Evolutionary conservation across 2,888 invertebrate species (phyloP), one percentile per base, ranked within the genome.

Genomic region (Melieria omissa): DNA sequence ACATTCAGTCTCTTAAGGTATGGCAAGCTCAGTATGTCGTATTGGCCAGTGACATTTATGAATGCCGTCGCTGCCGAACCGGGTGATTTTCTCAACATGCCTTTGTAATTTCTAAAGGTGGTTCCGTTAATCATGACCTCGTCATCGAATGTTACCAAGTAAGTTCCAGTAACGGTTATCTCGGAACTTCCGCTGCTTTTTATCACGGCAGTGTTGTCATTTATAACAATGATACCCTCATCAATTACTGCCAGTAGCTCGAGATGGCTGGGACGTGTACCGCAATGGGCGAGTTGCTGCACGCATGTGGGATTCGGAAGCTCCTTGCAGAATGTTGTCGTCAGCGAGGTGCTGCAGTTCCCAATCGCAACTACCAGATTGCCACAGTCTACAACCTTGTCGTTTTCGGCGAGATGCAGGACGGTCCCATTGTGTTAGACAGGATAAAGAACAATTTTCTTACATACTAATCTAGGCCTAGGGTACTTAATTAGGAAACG

Each of bases 401-500:
- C 65, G 9, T 65, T 41, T 44, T 12, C 41, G 7, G 52, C 54
- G 10, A 70, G 42, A 16, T 71, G 57, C 29, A 73, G 29, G 42
- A 69, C 41, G 8, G 41, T 70, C 14, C 54, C 52, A 45, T 70
- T 67, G n/a, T 70, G 70, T 41, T 70, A 63, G 12, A 70, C 66
- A 5, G 67, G 66, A 29, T 54, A 66, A 16, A 73, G 16, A 4
- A 62, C 66, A 41, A 73, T 12, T 65, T 57, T 63, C 54, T 70
- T 73, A 65, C 70, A 67, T 29, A 63, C 63, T 67, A 64, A 41
- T 42, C 42, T 58, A 65, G 65, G 69, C 54, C 55, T 64, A 49
- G 68, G 72, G 52, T 68, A 67, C 42, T 62, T 67, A 46, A 71
- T 71, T 71, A 71, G 44, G 41, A 67, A 71, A 62, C 62, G 54